Evolutionary conservation across 1,140 invertebrate species (phyloP), one percentile per base, ranked within the genome.

Genomic region (Probaryconus sp.): DNA sequence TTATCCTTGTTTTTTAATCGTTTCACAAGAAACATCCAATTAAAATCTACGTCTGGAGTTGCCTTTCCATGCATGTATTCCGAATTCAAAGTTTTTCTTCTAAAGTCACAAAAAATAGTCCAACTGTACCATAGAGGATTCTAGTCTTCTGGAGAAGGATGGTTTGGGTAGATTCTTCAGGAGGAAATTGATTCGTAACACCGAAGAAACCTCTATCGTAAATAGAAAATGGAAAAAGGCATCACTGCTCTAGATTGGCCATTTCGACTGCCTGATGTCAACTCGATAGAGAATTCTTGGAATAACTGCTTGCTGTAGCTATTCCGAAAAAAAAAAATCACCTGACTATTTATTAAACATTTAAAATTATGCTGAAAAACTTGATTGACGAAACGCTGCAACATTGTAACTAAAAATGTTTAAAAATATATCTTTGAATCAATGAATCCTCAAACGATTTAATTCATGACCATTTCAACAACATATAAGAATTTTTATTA

Each of bases 181-280:
- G 50, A 38, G 63, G 42, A 67, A 67, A 67, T 67, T 67, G 63
- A 67, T 67, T 56, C 51, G 51, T 67, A 56, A 67, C 63, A 56
- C 33, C 50, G 63, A 67, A 56, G 63, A 56, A 67, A 67, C 43
- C n/a, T 65, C 50, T 47, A 56, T 58, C 51, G 51, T 50, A 58
- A 68, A 68, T 50, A 48, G 43, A 58, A 68, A 68, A 68, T 64
- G 35, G 38, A 53, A 51, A 53, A 64, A 53, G 37, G 47, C 60
- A 64, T 53, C 58, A 31, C 63, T n/a, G 20, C 30, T 13, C 50
- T 48, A 33, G 63, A 67, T 67, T 53, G 40, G 48, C 38, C 40
- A 55, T 65, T 63, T 35, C 42, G 17, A 47, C 48, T 43, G 26
- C 21, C 13, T 40, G 45, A 51, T 51, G 28, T 51, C 35, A 35